A percentile compares a stretch with the other conserved stretches of the same genome.
Conservation (phyloP, 1,140 invertebrate species). For the Luehdorfia chinensis region DNA sequence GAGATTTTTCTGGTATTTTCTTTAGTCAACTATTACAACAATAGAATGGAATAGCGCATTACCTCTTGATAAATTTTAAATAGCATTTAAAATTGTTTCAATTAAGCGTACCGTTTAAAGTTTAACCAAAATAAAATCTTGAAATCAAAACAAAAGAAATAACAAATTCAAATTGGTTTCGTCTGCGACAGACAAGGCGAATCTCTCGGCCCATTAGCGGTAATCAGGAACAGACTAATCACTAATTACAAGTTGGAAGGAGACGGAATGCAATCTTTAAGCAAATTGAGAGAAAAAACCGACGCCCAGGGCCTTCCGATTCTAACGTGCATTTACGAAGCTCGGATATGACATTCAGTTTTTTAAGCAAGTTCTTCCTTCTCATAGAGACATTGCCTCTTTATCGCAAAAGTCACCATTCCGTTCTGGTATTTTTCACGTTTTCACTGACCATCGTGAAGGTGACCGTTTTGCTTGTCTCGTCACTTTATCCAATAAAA, state of each 20-base stretch:
- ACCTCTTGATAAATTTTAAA: too few species aligned
- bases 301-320: slow-evolving; percentile 19
- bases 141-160: slow-evolving; percentile 25
- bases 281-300: slow-evolving; percentile 54
- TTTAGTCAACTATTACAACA: too few species aligned
- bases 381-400: too few species aligned
- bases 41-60: too few species aligned
- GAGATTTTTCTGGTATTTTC: too few species aligned
- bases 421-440: too few species aligned
- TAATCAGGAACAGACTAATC: slow-evolving; percentile 56
- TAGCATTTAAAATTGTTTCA: not conserved
- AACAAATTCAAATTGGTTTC: slow-evolving; percentile 32
- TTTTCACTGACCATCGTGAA: too few species aligned
- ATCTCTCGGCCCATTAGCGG: slow-evolving; percentile 41
- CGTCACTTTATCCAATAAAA: too few species aligned
- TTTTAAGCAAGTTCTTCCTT: too few species aligned
- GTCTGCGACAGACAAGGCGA: slow-evolving; percentile 32
- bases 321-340: slow-evolving; percentile 9
- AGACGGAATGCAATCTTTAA: slow-evolving; percentile 40
- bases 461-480: too few species aligned
- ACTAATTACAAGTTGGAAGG: slow-evolving; percentile 36
- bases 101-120: not conserved
- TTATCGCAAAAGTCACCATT: too few species aligned
- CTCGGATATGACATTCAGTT: slow-evolving; percentile 3
- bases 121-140: slow-evolving; percentile 19